Conservation (phyloP, 2,113 vertebrate genomes). For the Myxocyprinus asiaticus region DNA sequence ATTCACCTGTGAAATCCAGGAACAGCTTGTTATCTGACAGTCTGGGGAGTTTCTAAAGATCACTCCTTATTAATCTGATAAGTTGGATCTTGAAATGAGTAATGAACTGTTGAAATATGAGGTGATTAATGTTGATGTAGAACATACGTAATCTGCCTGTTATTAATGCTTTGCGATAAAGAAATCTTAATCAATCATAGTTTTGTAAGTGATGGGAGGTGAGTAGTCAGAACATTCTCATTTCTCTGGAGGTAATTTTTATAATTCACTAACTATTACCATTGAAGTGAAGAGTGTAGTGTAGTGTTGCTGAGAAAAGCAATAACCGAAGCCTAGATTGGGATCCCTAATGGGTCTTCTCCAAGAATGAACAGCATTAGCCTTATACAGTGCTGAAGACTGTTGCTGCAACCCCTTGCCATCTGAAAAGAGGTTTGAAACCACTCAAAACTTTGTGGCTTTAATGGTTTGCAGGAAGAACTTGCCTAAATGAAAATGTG, state of each 20-base stretch:
- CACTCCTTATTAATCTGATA: not conserved
- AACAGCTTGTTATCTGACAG: conserved; percentile 5
- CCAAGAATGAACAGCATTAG: not conserved
- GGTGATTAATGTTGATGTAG: not conserved
- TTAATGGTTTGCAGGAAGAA: no score
- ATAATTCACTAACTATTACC: conserved; percentile 14
- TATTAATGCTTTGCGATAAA: not conserved
- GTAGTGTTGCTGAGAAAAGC: not conserved
- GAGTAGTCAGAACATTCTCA: no score
- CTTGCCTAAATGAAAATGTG: not conserved
- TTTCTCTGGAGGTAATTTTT: not conserved
- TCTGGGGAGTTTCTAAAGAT: not conserved
- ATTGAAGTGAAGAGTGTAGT: not conserved
- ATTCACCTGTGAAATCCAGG: conserved; percentile 9
- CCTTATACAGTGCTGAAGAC: no score
- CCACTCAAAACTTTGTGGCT: no score
- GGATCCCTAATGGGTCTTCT: conserved; percentile 11
- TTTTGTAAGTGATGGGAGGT: conserved; percentile 6
- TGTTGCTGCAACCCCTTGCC: no score
- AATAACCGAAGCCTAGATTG: not conserved
- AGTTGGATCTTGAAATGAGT: not conserved
- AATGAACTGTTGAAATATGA: conserved; percentile 15
- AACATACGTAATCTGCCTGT: not conserved
- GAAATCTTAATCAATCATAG: not conserved
- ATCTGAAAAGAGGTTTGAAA: no score